Percentiles rank a stretch among this genome's conserved stretches.
Evolutionary conservation across 2,797 vertebrate genomes (phyloP).

Genomic region (Enoplosus armatus): DNA sequence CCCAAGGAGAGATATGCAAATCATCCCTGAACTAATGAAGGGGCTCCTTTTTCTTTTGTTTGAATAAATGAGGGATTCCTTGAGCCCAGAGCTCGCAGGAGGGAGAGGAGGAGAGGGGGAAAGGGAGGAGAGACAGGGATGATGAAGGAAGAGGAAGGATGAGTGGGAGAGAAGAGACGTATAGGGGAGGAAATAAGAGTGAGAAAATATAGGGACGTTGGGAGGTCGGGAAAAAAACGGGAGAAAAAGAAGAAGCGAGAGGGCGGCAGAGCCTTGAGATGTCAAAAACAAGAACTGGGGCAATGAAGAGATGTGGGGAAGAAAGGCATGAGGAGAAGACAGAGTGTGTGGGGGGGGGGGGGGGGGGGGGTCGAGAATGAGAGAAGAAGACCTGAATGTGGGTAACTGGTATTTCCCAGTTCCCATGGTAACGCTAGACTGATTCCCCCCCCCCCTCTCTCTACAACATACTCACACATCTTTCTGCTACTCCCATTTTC

Average conservation of each 20-base stretch:
- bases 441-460: constrained; percentile 3
- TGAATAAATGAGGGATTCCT: constrained; percentile 60
- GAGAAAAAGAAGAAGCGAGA: not conserved
- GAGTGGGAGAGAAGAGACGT: not conserved
- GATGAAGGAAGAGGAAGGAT: constrained; percentile 11
- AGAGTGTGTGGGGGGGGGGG: constrained; percentile 15
- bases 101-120: not conserved
- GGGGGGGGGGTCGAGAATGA: constrained; percentile 25
- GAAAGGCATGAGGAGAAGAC: constrained; percentile 34
- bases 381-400: constrained; percentile 59
- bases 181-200: not conserved
- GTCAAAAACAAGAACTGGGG: constrained; percentile 35
- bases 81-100: constrained; percentile 16
- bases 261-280: not conserved
- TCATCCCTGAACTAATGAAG: constrained; percentile 48
- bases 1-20: constrained; percentile 57
- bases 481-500: constrained; percentile 55
- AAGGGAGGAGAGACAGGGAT: not conserved
- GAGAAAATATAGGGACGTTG: not conserved
- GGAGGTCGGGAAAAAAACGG: not conserved
- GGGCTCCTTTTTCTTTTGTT: constrained; percentile 20
- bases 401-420: constrained; percentile 82
- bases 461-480: constrained; percentile 24
- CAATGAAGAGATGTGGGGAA: constrained; percentile 29
- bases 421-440: constrained; percentile 84